Conservation (phyloP, 53 echinoderm and acorn worm genomes). For the Apostichopus leukothele region DNA sequence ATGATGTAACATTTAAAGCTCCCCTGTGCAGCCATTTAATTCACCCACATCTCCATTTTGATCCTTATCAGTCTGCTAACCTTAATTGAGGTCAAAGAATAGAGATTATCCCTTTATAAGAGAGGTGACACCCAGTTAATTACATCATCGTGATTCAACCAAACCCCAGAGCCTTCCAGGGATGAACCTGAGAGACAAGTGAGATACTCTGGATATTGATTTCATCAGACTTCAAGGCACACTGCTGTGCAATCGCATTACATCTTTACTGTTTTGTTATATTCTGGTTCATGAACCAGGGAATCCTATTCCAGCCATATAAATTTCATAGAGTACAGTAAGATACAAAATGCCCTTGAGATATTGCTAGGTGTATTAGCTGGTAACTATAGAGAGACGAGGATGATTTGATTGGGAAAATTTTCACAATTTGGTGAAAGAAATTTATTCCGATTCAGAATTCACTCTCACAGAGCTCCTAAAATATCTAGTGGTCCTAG, state of each 20-base stretch:
- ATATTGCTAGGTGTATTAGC: not conserved
- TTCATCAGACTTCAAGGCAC: not conserved
- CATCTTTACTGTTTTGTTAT: not conserved
- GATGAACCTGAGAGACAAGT: not conserved
- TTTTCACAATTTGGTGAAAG: too few relatives aligned
- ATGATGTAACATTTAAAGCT: too few relatives aligned
- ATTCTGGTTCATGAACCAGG: not conserved
- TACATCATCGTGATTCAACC: not conserved
- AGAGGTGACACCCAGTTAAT: slow-evolving; percentile 8
- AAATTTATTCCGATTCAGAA: too few relatives aligned
- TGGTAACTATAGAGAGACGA: too few relatives aligned
- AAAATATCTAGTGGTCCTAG: too few relatives aligned
- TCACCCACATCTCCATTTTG: not conserved
- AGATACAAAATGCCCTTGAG: not conserved
- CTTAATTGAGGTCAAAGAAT: slow-evolving; percentile 37
- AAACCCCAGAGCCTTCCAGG: not conserved
- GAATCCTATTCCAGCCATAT: not conserved
- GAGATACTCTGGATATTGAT: not conserved
- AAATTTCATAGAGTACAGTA: not conserved
- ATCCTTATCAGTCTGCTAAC: slow-evolving; percentile 4
- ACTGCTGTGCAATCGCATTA: not conserved
- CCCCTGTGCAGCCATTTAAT: too few relatives aligned
- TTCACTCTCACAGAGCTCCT: too few relatives aligned
- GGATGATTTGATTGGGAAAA: too few relatives aligned
- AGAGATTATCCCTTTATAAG: slow-evolving; percentile 21